Evolutionary conservation across 2,797 vertebrate species (phyloP).

Genomic region (Chrysocyon brachyurus): DNA sequence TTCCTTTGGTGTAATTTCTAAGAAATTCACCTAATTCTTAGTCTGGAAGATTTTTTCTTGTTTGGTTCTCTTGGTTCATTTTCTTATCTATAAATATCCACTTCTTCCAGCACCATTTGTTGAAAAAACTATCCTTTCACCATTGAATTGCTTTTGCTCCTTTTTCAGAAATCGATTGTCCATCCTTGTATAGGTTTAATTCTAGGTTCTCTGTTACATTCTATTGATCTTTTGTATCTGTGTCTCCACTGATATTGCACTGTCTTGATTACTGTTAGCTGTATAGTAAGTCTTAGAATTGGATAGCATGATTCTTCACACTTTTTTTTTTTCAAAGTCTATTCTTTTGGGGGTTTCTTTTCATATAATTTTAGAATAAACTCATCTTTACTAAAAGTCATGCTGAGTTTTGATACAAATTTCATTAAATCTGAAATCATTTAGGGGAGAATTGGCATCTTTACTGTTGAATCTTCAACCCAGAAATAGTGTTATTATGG

Average conservation of each 20-base stretch:
- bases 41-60: not conserved
- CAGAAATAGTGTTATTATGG: not conserved
- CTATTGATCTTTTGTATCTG: not conserved
- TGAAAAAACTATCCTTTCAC: not conserved
- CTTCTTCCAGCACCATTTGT: not conserved
- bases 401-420: not conserved
- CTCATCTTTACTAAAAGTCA: not conserved
- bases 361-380: not conserved
- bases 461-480: not conserved
- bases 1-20: not conserved
- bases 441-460: not conserved
- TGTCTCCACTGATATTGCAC: not conserved
- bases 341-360: not conserved
- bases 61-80: not conserved
- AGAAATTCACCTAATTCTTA: not conserved
- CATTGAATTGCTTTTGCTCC: not conserved
- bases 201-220: not conserved
- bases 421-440: not conserved
- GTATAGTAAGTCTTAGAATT: constrained; percentile 7
- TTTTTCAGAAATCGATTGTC: not conserved
- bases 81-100: not conserved
- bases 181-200: not conserved
- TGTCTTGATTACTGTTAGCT: constrained; percentile 19
- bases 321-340: not conserved
- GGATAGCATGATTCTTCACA: not conserved